Base-by-base conservation (phyloP, 2,888 invertebrate genomes). In the Acanthosoma haemorrhoidale region DNA sequence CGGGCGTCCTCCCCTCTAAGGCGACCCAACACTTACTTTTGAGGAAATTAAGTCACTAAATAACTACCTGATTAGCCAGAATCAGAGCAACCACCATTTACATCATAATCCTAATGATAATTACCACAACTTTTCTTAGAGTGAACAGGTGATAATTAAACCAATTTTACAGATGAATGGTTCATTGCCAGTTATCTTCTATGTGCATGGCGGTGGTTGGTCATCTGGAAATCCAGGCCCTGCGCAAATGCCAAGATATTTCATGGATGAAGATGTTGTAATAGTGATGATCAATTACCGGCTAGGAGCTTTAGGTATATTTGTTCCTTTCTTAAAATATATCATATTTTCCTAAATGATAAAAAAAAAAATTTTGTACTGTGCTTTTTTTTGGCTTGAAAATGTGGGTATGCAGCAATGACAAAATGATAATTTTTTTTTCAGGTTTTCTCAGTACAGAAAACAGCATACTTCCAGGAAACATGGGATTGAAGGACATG, bases 401-500 rank as follows among this genome's bases (percentile, higher is more conserved):
- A n/a, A n/a, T n/a, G n/a, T 6, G 32, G 32, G 5, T 32, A 6
- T 32, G 32, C 4, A 32, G 9, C 4, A 6, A 32, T 32, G 32
- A 32, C 32, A 32, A 32, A 32, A 18, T 13, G 13, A 51, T 13
- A 2, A 25, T 25, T 25, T 6, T 11, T 32, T 34, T 60, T 31
- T 29, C 16, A 64, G 64, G 64, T n/a, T 64, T 64, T 13, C 64
- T 64, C 8, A 64, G 64, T 6, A 29, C 16, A 25, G 64, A 64
- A 39, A 31, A 41, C 29, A 9, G 6, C 3, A 25, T 38, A 29
- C 39, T 64, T 13, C 41, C 64, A 15, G 64, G 64, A 8, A 64
- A 64, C 43, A 39, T 41, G 41, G 64, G 64, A n/a, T 29, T 64
- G 9, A 64, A 43, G 16, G 64, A 64, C 16, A 31, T 64, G 64